Evolutionary conservation across 2,888 invertebrate species (phyloP).

Genomic region (Ecdyonurus torrentis): DNA sequence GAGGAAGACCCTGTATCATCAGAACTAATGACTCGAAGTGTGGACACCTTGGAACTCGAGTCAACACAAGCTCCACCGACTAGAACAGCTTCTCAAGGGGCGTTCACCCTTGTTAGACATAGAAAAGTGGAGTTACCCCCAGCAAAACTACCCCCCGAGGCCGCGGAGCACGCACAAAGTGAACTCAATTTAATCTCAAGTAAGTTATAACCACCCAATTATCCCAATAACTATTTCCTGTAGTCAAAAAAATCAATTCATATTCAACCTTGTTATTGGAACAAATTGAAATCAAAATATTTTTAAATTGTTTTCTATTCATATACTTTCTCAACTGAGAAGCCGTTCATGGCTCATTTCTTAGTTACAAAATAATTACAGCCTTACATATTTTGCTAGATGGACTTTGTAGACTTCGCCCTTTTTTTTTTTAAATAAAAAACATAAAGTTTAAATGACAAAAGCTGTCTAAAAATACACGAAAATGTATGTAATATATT

Average conservation of each 20-base stretch:
- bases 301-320: too few relatives aligned
- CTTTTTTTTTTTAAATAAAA: too few relatives aligned
- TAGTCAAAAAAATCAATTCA: background rate
- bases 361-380: too few relatives aligned
- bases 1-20: slow-evolving; percentile 12
- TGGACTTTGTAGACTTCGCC: too few relatives aligned
- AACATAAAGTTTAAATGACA: too few relatives aligned
- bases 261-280: background rate
- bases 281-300: too few relatives aligned
- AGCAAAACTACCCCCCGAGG: slow-evolving; percentile 15
- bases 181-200: slow-evolving; percentile 14
- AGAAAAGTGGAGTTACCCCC: slow-evolving; percentile 42
- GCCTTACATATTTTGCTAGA: too few relatives aligned
- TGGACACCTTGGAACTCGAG: slow-evolving; percentile 20
- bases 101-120: slow-evolving; percentile 42
- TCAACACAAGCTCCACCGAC: slow-evolving; percentile 18
- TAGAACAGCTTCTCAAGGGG: slow-evolving; percentile 25
- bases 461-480: too few relatives aligned
- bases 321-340: too few relatives aligned
- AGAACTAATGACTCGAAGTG: slow-evolving; percentile 13
- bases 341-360: too few relatives aligned
- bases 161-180: slow-evolving; percentile 10
- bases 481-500: too few relatives aligned
- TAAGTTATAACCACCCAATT: background rate
- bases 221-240: background rate